Conservation (phyloP, 2,797 vertebrate genomes). For the Ptychadena robeensis region DNA sequence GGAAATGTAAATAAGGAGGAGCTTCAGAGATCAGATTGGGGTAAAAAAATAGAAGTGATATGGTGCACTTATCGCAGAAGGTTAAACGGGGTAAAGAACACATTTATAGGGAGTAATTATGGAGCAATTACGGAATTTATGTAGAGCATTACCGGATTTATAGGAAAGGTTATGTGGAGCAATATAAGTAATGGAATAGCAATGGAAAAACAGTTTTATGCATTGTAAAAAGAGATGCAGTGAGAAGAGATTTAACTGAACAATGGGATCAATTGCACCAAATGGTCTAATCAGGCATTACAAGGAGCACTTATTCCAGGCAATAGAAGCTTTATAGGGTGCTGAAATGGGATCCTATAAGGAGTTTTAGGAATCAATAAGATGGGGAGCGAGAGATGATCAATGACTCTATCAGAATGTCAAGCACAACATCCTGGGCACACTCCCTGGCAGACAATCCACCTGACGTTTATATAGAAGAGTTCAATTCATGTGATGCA, state of each 20-base stretch:
- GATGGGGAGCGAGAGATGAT: slow-evolving; percentile 17
- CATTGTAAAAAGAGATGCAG: slow-evolving; percentile 40
- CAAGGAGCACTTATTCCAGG: slow-evolving; percentile 18
- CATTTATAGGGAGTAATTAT: slow-evolving; percentile 16
- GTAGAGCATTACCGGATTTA: slow-evolving; percentile 23
- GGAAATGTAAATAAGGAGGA: neutral
- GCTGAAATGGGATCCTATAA: slow-evolving; percentile 21
- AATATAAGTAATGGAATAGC: slow-evolving; percentile 40
- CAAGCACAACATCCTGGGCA: slow-evolving; percentile 10
- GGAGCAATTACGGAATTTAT: slow-evolving; percentile 45
- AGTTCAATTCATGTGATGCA: slow-evolving; percentile 35
- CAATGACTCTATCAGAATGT: slow-evolving; percentile 22
- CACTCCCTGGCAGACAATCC: slow-evolving; percentile 35
- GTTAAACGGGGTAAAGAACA: slow-evolving; percentile 27
- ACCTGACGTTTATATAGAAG: slow-evolving; percentile 41
- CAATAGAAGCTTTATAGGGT: slow-evolving; percentile 22
- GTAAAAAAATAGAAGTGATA: neutral
- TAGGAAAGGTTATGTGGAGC: slow-evolving; percentile 31
- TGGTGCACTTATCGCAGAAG: neutral
- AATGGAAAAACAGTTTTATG: slow-evolving; percentile 18
- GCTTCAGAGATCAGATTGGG: neutral
- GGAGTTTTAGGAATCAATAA: slow-evolving; percentile 31
- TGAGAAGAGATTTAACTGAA: slow-evolving; percentile 25
- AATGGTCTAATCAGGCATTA: slow-evolving; percentile 40
- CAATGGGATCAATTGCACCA: slow-evolving; percentile 48